These are phyloP conservation scores for Adelosebastes latens DNA, from an alignment of 2,797 vertebrate species.

Conservation along the genomic window DNA sequence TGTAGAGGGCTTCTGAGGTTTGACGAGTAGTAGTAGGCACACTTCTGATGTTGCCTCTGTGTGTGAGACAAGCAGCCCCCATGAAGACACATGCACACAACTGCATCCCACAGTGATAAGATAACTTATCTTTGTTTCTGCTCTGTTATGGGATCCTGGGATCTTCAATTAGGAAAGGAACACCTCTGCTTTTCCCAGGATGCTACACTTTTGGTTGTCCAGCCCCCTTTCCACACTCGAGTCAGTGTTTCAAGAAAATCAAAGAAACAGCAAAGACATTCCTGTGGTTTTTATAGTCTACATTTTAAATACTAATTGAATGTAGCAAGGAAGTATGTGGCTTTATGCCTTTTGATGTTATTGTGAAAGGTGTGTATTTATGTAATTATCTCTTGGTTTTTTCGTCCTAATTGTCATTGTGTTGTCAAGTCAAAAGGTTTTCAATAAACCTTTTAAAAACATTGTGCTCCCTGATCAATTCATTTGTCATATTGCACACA, in stretches of 20 bases:
- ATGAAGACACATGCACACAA: constrained; percentile 5
- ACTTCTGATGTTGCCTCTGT: constrained; percentile 15
- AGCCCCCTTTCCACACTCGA: not conserved
- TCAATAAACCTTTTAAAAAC: not conserved
- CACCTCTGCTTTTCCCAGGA: constrained; percentile 67
- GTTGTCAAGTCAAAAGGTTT: constrained; percentile 1
- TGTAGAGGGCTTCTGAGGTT: constrained; percentile 21
- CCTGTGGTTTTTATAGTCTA: not conserved
- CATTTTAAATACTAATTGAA: not conserved
- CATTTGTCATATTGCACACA: constrained; percentile 21
- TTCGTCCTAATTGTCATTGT: not conserved
- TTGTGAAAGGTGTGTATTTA: not conserved
- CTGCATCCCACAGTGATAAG: constrained; percentile 50
- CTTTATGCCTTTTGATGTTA: not conserved
- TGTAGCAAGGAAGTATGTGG: not conserved
- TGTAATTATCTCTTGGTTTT: not conserved
- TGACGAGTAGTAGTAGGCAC: constrained; percentile 6
- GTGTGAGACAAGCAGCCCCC: constrained; percentile 10
- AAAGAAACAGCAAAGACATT: not conserved
- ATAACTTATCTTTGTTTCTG: constrained; percentile 40
- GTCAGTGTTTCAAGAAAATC: constrained; percentile 1
- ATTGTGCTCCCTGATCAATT: not conserved
- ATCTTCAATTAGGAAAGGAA: constrained; percentile 25
- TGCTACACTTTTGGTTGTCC: constrained; percentile 2
- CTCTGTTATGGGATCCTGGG: constrained; percentile 22